Evolutionary conservation across 2,113 vertebrate genomes (phyloP).

Genomic region (Notechis scutatus): DNA sequence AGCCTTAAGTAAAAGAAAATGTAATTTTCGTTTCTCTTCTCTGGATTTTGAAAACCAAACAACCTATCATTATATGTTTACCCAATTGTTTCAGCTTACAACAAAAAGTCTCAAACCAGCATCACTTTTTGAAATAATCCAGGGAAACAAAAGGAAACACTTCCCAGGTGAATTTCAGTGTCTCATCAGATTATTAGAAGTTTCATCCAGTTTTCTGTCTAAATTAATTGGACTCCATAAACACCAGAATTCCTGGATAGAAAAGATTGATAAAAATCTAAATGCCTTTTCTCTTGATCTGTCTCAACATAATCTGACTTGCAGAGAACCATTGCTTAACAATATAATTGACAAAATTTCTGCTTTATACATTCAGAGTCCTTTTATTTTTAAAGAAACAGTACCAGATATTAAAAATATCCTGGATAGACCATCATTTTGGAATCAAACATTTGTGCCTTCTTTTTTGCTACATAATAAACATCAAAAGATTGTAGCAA

Average conservation of each 20-base stretch:
- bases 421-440: neutral
- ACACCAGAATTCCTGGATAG: slow-evolving; percentile 39
- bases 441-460: neutral
- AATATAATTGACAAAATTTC: neutral
- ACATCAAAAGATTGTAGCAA: neutral
- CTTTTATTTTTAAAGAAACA: slow-evolving; percentile 5
- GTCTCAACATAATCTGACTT: slow-evolving; percentile 14
- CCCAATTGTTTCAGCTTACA: slow-evolving; percentile 44
- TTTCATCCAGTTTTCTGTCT: slow-evolving; percentile 50
- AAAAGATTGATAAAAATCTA: slow-evolving; percentile 35
- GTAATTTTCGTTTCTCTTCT: slow-evolving; percentile 46
- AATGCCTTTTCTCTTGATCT: neutral
- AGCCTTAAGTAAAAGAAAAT: slow-evolving; percentile 37
- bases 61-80: slow-evolving; percentile 19
- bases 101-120: slow-evolving; percentile 30
- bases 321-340: slow-evolving; percentile 3
- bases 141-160: slow-evolving; percentile 7
- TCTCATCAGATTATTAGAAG: slow-evolving; percentile 31
- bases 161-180: slow-evolving; percentile 35
- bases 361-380: slow-evolving; percentile 12
- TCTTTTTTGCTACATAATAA: slow-evolving; percentile 5
- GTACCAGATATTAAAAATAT: neutral
- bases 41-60: neutral
- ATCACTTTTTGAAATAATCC: slow-evolving; percentile 47
- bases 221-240: neutral